Base-by-base conservation (phyloP, 2,888 invertebrate genomes). In the Acanthosepion pharaonis region DNA sequence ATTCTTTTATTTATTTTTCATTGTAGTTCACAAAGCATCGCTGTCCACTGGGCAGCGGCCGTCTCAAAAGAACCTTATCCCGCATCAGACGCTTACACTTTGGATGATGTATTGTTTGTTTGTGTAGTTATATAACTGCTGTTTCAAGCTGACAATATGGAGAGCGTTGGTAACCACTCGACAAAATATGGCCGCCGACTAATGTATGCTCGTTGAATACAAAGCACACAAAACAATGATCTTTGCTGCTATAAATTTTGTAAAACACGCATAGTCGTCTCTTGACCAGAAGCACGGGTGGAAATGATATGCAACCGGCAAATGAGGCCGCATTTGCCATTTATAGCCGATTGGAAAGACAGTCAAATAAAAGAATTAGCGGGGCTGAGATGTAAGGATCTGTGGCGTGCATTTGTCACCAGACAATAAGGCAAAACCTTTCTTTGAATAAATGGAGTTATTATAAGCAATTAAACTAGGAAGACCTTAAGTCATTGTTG, bases 151-250 rank as follows among this genome's bases (percentile, higher is more conserved):
- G 64, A 64, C 64, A 64, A 64, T 64, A 64, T 64, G 64, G 25
- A 64, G 64, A 4, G 23, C 64, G 64, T 64, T 64, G 25, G 25
- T 25, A 64, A 64, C 64, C 64, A 64, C 64, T 64, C 28, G 64
- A 64, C 28, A 25, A 64, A 64, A 64, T 25, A 64, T 64, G 23
- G 64, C 8, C 23, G 64, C 64, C 64, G 6, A 25, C 64, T 64
- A 64, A 64, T 64, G 64, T 64, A 23, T 28, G 64, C 64, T 64
- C 64, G 64, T 64, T 64, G 64, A 64, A 23, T 28, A 64, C 64
- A 64, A 64, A 64, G 64, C 64, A 64, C 64, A 64, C 64, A 64
- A 64, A 64, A 64, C 64, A 64, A 64, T 64, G 64, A 64, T 64
- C 64, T 64, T 23, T 64, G 64, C 64, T 64, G 20, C 64, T 8